These are phyloP conservation scores for Dione juno DNA, from an alignment of 2,888 invertebrate species.

Conservation along the genomic window DNA sequence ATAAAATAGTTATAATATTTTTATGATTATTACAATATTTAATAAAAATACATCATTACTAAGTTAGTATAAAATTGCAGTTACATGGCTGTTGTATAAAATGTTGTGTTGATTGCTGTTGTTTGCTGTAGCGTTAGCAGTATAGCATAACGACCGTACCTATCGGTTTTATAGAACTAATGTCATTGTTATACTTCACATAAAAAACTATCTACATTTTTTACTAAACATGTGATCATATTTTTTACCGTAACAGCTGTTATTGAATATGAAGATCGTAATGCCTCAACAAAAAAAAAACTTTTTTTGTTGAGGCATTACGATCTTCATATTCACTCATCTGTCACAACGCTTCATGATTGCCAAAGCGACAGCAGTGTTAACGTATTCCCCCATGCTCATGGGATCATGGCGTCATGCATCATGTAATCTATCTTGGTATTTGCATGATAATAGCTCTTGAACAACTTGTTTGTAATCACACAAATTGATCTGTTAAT, in stretches of 20 bases:
- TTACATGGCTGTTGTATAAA: background rate
- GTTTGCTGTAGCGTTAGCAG: too few species aligned
- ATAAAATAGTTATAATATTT: background rate
- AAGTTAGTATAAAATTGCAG: background rate
- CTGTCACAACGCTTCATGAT: constrained; percentile 21
- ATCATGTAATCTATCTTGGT: constrained; percentile 29
- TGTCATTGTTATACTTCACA: constrained; percentile 5
- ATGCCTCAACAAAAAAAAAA: too few species aligned
- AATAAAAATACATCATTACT: background rate
- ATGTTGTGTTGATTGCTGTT: too few species aligned
- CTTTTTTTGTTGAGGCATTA: constrained; percentile 3
- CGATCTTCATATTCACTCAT: constrained; percentile 18
- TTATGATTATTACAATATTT: too few species aligned
- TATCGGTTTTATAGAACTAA: background rate
- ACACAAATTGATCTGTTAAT: constrained; percentile 6
- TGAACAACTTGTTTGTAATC: constrained; percentile 19
- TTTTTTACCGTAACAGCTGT: constrained; percentile 16
- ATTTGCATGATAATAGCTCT: constrained; percentile 33
- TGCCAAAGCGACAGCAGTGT: constrained; percentile 18
- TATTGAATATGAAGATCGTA: too few species aligned
- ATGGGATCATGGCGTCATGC: constrained; percentile 24
- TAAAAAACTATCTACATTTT: constrained; percentile 4
- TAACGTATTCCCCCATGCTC: constrained; percentile 28
- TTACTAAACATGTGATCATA: background rate
- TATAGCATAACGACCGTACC: background rate